Evolutionary conservation across 2,797 vertebrate genomes (phyloP).

Genomic region (Rhinophrynus dorsalis): DNA sequence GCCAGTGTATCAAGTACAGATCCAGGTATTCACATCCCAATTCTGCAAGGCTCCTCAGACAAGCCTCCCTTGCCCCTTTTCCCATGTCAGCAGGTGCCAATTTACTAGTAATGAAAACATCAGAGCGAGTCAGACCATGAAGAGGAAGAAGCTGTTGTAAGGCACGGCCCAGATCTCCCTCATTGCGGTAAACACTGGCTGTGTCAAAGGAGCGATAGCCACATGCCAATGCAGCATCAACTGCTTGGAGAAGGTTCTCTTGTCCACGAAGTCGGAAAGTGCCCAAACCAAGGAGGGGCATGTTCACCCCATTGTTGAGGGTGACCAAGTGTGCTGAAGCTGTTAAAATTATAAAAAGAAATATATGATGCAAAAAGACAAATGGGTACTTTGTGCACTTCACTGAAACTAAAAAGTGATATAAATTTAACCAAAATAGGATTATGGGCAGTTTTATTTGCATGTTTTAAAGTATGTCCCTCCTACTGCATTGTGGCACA

Average conservation of each 20-base stretch:
- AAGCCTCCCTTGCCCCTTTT: constrained; percentile 61
- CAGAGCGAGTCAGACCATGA: constrained; percentile 66
- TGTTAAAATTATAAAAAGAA: neutral
- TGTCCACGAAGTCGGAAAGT: constrained; percentile 68
- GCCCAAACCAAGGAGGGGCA: constrained; percentile 79
- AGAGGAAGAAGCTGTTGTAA: constrained; percentile 71
- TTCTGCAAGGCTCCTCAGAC: constrained; percentile 67
- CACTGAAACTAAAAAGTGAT: too few species aligned
- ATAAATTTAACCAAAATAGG: too few species aligned
- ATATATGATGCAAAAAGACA: neutral
- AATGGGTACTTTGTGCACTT: too few species aligned
- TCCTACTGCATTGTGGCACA: too few species aligned
- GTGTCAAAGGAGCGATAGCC: constrained; percentile 82
- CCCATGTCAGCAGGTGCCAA: constrained; percentile 75
- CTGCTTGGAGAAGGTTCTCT: constrained; percentile 58
- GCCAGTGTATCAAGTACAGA: constrained; percentile 83
- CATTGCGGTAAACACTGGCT: constrained; percentile 76
- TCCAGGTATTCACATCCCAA: constrained; percentile 78
- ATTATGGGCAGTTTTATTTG: too few species aligned
- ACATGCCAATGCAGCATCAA: constrained; percentile 72
- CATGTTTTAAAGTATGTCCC: too few species aligned
- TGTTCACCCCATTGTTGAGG: constrained; percentile 68
- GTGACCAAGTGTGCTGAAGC: neutral
- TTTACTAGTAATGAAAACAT: constrained; percentile 79
- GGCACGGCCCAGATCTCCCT: constrained; percentile 68